phyloP scores from a whole-genome alignment of 2,888 invertebrate genomes.

The Eupithecia pulchellata region DNA sequence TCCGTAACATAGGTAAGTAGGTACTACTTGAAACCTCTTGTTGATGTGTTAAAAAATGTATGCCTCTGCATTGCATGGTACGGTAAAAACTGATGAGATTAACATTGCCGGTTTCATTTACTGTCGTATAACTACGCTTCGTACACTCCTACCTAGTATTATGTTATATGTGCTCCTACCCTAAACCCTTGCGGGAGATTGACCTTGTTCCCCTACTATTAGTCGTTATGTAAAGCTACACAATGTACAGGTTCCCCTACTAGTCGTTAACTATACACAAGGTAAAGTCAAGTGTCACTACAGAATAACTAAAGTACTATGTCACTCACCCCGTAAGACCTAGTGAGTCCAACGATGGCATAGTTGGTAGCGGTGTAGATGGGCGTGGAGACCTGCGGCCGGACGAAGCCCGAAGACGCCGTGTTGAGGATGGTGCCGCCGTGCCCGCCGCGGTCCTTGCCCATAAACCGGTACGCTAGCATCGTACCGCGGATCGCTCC shows the following conservation, averaged over 20 bases:
- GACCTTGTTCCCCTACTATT: neutral
- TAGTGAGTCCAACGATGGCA: slow-evolving; percentile 89
- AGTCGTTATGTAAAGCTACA: no score
- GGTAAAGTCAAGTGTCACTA: neutral
- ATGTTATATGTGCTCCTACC: slow-evolving; percentile 24
- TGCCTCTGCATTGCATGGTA: no score
- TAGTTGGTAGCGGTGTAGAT: slow-evolving; percentile 92
- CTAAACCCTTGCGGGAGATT: no score
- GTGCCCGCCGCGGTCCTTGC: slow-evolving; percentile 90
- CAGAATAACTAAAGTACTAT: no score
- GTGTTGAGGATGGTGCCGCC: slow-evolving; percentile 92
- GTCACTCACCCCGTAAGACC: slow-evolving; percentile 88
- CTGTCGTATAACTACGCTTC: no score
- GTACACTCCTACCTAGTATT: no score
- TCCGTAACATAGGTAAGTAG: no score
- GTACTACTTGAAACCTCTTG: no score
- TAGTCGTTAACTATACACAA: neutral
- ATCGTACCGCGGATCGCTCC: slow-evolving; percentile 91
- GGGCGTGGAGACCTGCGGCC: slow-evolving; percentile 89
- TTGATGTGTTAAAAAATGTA: no score
- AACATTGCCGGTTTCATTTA: no score
- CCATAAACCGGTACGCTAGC: slow-evolving; percentile 90
- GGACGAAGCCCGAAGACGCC: slow-evolving; percentile 89
- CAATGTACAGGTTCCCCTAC: neutral
- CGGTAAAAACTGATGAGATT: no score